Percentiles rank a stretch among this genome's conserved stretches.
phyloP scores from a whole-genome alignment of 2,888 invertebrate genomes.

The Branchipolynoe longqiensis region DNA sequence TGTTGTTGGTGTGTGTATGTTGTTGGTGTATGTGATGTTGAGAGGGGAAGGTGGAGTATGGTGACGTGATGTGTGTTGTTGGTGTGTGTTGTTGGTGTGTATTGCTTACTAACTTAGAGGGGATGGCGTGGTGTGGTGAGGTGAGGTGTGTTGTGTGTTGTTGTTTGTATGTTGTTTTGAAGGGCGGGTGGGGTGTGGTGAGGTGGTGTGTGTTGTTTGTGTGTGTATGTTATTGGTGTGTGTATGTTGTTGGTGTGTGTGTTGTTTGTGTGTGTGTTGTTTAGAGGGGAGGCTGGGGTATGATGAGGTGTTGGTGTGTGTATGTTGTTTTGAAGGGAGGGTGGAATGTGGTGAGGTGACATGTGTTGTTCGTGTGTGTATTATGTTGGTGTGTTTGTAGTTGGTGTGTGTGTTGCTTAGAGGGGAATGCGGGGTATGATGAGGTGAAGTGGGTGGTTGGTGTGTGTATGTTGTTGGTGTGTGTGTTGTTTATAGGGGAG shows the following conservation, averaged over 20 bases:
- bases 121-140: background rate
- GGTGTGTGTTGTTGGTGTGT: no score
- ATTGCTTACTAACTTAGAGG: background rate
- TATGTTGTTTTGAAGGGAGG: background rate
- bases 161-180: no score
- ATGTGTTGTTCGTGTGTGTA: no score
- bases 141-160: background rate
- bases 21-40: background rate
- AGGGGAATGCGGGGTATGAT: background rate
- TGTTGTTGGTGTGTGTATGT: no score
- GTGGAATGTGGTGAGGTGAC: background rate
- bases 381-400: background rate
- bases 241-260: background rate
- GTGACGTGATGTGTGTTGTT: background rate
- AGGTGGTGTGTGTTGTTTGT: background rate
- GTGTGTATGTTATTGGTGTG: background rate
- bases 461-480: no score
- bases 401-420: background rate
- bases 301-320: background rate
- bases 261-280: background rate
- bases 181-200: background rate
- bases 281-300: background rate
- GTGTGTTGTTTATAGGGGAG: no score
- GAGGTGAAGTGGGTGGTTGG: background rate
- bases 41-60: background rate